Percentiles rank a stretch among this genome's conserved stretches.
Conservation (phyloP, 2,888 invertebrate genomes). For the Habrosyne pyritoides region DNA sequence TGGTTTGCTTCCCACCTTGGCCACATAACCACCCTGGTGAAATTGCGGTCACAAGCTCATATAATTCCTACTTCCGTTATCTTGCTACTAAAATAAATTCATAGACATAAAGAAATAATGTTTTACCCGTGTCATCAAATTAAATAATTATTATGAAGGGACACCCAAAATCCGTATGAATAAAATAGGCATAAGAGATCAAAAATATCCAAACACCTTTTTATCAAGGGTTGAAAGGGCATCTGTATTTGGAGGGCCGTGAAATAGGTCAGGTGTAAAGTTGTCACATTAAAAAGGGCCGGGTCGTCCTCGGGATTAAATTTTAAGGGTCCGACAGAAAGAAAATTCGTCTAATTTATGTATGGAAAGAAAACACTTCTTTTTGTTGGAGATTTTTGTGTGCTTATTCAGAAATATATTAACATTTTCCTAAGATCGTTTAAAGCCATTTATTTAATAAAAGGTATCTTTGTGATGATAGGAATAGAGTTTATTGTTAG, state of each 20-base stretch:
- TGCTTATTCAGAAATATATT: background rate
- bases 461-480: too few species aligned
- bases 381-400: background rate
- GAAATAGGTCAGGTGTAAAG: conserved; percentile 39
- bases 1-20: too few species aligned
- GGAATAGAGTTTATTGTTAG: too few species aligned
- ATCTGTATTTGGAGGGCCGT: conserved; percentile 22
- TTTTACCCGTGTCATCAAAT: too few species aligned
- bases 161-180: conserved; percentile 7
- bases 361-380: background rate
- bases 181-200: conserved; percentile 9
- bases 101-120: too few species aligned
- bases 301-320: conserved; percentile 42
- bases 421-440: too few species aligned
- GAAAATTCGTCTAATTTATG: background rate
- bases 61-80: too few species aligned
- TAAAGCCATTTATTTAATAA: too few species aligned
- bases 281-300: conserved; percentile 45
- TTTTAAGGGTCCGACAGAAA: conserved; percentile 34
- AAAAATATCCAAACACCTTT: conserved; percentile 30
- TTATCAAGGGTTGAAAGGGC: conserved; percentile 29
- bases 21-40: too few species aligned
- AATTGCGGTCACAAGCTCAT: too few species aligned
- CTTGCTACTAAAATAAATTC: too few species aligned
- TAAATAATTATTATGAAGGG: background rate